Base-by-base conservation (phyloP, 2,797 vertebrate genomes). In the Rhyacichthys aspro region DNA sequence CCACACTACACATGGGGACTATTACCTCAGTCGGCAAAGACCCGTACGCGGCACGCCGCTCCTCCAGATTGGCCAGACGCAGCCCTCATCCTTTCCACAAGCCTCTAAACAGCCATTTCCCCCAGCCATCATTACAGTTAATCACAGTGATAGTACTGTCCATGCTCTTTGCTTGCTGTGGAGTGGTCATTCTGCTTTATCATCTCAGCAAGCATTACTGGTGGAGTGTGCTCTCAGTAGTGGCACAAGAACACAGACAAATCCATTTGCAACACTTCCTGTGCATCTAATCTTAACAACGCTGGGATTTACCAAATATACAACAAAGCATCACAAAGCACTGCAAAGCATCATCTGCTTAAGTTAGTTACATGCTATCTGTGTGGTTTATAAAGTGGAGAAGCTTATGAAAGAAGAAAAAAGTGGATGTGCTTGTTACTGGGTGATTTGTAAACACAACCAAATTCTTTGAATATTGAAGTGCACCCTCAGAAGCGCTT, bases 1-100 rank as follows among this genome's bases (percentile, higher is more conserved):
- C 82, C 54, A 56, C 67, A 63, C 81, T 84, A 89, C 92, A 93
- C 89, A 92, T 92, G 91, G 90, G 88, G 90, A 85, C 85, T 69
- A 92, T 92, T 92, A 93, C 76, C 82, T 69, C 15, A 74, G 78
- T 72, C 61, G 58, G 58, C 67, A 37, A 68, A 72, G 78, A 74
- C 77, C 78, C 46, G 66, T 71, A 69, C 72, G 68, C 55, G 49
- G 78, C 76, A 44, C 15, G 69, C 81, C 59, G 63, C 68, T 84
- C 73, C 82, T 84, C 70, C 67, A 79, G 79, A 80, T 81, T 69
- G 77, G 72, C 80, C 86, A 63, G 55, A 65, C 42, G 16, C 47
- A 76, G 73, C 81, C 74, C 76, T 86, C 82, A 87, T 88, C 87
- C 80, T 79, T 77, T 82, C 76, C 76, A 74, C 76, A 78, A 69